These are phyloP conservation scores for Tolypeutes matacus DNA, from an alignment of 2,797 vertebrate genomes.

Conservation along the genomic window DNA sequence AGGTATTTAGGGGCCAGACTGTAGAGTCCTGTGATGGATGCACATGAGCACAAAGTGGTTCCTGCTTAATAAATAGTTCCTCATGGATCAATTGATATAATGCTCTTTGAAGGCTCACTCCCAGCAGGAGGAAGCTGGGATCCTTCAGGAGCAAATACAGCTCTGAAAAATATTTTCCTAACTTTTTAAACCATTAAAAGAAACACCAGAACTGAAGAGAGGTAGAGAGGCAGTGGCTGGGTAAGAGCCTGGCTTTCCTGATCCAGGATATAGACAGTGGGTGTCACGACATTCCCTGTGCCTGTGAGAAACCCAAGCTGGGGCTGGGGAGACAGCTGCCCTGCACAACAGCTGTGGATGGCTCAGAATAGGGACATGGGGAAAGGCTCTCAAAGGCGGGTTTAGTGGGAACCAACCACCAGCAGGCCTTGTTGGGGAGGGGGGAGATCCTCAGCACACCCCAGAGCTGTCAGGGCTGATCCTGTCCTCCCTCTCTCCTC, in stretches of 20 bases:
- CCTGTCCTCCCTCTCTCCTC: neutral
- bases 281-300: neutral
- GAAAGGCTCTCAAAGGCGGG: neutral
- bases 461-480: neutral
- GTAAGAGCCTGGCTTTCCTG: slow-evolving; percentile 45
- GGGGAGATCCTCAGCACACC: neutral
- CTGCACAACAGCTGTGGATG: neutral
- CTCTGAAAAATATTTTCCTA: slow-evolving; percentile 28
- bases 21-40: neutral
- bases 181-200: slow-evolving; percentile 52
- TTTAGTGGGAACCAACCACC: neutral
- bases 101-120: neutral
- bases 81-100: neutral
- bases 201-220: neutral
- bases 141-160: neutral
- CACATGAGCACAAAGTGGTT: neutral
- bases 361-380: neutral
- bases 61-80: neutral
- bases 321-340: slow-evolving; percentile 3
- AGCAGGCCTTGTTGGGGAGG: neutral
- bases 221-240: neutral
- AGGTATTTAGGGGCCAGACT: neutral
- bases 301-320: neutral
- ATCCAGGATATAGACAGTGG: slow-evolving; percentile 19
- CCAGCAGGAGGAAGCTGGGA: neutral